Conservation (phyloP, 2,888 invertebrate genomes). For the Timema cristinae region DNA sequence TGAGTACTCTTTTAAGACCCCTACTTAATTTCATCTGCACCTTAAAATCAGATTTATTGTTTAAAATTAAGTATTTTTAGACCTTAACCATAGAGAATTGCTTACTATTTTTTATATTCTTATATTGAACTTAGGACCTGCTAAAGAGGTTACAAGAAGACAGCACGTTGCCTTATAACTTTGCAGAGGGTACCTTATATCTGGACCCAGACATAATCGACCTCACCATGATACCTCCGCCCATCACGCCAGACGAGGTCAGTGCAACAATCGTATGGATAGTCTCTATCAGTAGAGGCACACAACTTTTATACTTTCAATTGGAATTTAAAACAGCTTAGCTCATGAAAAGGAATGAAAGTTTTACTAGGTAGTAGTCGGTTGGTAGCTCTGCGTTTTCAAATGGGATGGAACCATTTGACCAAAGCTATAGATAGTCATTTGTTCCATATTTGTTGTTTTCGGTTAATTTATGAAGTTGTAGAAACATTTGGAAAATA, state of each 20-base stretch:
- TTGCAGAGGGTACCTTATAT: constrained; percentile 51
- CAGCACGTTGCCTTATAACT: constrained; percentile 41
- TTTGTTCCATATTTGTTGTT: no score
- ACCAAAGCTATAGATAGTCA: no score
- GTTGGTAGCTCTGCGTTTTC: no score
- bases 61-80: no score
- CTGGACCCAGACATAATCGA: constrained; percentile 87
- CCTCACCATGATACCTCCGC: constrained; percentile 81
- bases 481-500: no score
- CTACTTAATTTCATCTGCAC: no score
- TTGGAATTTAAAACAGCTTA: not conserved
- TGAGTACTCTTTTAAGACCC: no score
- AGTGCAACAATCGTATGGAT: not conserved
- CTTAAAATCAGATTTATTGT: no score
- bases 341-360: no score
- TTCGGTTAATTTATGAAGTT: no score
- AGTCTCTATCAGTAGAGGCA: not conserved
- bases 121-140: constrained; percentile 36
- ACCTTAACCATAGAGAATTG: not conserved
- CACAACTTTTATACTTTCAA: not conserved
- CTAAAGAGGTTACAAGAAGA: constrained; percentile 44
- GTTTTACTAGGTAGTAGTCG: no score
- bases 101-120: not conserved
- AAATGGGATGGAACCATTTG: no score
- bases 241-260: constrained; percentile 72